These are phyloP conservation scores for Pseudorasbora parva DNA, from an alignment of 2,113 vertebrate genomes.

Conservation along the genomic window DNA sequence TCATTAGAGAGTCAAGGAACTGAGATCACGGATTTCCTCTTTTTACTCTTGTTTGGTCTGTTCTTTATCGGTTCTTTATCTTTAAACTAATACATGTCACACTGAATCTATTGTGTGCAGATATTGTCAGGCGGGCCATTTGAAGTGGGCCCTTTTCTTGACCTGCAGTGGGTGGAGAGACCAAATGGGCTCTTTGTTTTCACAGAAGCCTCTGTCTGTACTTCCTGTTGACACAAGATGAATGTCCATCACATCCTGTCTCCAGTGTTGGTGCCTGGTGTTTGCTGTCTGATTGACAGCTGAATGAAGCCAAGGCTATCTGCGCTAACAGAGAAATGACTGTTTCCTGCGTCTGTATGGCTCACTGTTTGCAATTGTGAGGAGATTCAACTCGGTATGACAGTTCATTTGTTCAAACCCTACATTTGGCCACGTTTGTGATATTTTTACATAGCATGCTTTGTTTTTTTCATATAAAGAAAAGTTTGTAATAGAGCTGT, in stretches of 20 bases:
- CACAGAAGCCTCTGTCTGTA: slow-evolving; percentile 36
- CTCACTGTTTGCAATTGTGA: background rate
- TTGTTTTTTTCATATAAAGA: background rate
- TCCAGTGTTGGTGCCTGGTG: slow-evolving; percentile 13
- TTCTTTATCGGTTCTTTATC: background rate
- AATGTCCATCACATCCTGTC: slow-evolving; percentile 32
- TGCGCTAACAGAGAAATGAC: background rate
- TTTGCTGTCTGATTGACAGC: slow-evolving; percentile 34
- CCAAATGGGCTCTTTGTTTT: slow-evolving; percentile 21
- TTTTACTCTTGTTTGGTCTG: background rate
- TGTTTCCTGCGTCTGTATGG: slow-evolving; percentile 8
- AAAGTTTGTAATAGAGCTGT: background rate
- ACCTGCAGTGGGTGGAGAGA: background rate
- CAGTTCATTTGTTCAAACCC: background rate
- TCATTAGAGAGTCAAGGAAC: background rate
- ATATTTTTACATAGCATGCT: background rate
- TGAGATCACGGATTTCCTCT: background rate
- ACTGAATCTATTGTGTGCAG: background rate
- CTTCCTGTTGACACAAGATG: slow-evolving; percentile 43
- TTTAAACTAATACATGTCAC: background rate
- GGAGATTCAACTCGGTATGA: background rate
- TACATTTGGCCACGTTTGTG: background rate
- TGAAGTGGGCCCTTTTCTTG: background rate
- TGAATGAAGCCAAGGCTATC: slow-evolving; percentile 35
- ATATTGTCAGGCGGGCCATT: background rate